A percentile compares a stretch with the other conserved stretches of the same genome.
Evolutionary conservation across 2,113 vertebrate species (phyloP).

Genomic region (Irena cyanogastra): DNA sequence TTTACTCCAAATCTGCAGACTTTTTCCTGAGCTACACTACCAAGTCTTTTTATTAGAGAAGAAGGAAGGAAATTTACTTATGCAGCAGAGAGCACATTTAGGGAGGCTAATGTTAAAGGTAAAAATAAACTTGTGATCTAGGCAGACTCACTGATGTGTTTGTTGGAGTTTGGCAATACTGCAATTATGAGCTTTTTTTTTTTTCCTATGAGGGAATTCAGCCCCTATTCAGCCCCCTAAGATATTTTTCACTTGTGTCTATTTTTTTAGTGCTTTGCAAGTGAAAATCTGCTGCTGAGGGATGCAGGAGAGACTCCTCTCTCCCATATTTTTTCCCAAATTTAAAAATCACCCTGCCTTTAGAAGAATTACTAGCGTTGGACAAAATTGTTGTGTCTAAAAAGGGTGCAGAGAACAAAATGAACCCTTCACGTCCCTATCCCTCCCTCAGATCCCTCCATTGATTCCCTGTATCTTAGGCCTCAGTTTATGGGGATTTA

Average conservation of each 20-base stretch:
- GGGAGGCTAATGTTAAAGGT: not conserved
- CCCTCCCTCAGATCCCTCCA: not conserved
- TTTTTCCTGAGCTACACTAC: not conserved
- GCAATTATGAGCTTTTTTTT: not conserved
- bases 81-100: not conserved
- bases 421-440: not conserved
- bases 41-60: not conserved
- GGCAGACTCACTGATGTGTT: not conserved
- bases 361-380: not conserved
- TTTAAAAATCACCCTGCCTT: rapidly evolving
- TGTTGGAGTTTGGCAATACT: not conserved
- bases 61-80: not conserved
- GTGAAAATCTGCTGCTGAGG: not conserved
- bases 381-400: not conserved
- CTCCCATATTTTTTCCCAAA: not conserved
- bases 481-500: not conserved
- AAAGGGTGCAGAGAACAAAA: not conserved
- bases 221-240: too few relatives aligned
- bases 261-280: not conserved
- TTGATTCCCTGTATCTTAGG: rapidly evolving
- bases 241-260: not conserved
- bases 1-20: not conserved
- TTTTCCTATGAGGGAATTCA: not conserved
- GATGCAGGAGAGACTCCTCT: not conserved
- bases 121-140: not conserved